Percentiles rank a stretch among this genome's conserved stretches.
These are phyloP conservation scores for Dinothrombium tinctorium DNA, from an alignment of 1,140 invertebrate genomes.

Conservation along the genomic window DNA sequence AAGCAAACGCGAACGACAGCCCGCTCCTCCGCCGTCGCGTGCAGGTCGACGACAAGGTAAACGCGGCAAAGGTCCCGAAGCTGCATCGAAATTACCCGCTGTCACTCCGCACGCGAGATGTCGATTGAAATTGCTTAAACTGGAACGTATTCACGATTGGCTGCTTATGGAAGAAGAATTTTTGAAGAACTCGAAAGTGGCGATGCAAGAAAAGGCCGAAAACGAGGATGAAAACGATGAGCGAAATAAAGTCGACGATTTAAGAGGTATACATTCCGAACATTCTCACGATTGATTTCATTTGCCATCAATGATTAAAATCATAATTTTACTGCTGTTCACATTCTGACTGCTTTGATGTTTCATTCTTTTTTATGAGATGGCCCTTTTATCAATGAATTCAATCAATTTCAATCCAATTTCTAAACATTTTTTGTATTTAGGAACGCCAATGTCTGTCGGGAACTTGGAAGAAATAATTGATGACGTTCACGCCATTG, in stretches of 20 bases:
- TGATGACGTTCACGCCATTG: slow-evolving; percentile 99
- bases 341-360: neutral
- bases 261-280: slow-evolving; percentile 37
- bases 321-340: neutral
- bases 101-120: slow-evolving; percentile 95
- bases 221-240: slow-evolving; percentile 39
- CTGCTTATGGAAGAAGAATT: slow-evolving; percentile 98
- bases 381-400: neutral
- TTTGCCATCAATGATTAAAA: neutral
- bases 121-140: slow-evolving; percentile 74
- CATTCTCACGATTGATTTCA: neutral
- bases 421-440: neutral
- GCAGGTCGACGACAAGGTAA: slow-evolving; percentile 73
- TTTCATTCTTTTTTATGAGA: neutral
- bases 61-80: slow-evolving; percentile 86
- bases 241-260: slow-evolving; percentile 76
- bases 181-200: slow-evolving; percentile 58
- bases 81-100: slow-evolving; percentile 77
- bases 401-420: neutral
- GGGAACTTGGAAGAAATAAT: slow-evolving; percentile 99
- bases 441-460: slow-evolving; percentile 85
- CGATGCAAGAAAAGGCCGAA: slow-evolving; percentile 8
- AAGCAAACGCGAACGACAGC: neutral
- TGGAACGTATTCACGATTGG: slow-evolving; percentile 97
- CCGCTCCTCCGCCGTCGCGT: neutral